Base-by-base conservation (phyloP, 2,797 vertebrate species). In the Takifugu ocellatus region DNA sequence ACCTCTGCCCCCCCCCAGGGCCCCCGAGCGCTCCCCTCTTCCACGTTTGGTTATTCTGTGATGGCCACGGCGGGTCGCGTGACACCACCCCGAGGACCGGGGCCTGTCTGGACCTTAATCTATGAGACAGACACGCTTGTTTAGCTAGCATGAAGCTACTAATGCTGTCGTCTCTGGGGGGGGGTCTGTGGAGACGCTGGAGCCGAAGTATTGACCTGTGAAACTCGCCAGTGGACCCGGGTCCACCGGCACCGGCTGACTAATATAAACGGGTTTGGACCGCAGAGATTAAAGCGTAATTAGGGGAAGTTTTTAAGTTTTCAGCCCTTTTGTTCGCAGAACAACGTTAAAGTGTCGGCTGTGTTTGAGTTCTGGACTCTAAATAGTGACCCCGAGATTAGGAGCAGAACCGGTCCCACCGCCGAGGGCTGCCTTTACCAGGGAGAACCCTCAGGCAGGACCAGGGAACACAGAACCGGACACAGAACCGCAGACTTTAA, bases 181-280 rank as follows among this genome's bases (percentile, higher is more conserved):
- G 9, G 10, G n/a, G 43, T 16, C 14, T 29, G 27, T 7, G 16
- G 7, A 3, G 43, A 17, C 82, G 83, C 86, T 90, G 90, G 90
- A 91, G 90, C 90, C 90, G 80, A 81, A 87, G 86, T 90, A 91
- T 91, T 88, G 89, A 90, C 81, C 87, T 90, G 88, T 90, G 88
- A 90, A 91, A 91, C 89, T 77, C 87, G 84, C 49, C 73, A 68
- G 82, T 81, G 74, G 83, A 88, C 82, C 66, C 81, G 77, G 81
- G 63, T 81, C 82, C 63, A 70, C 72, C 76, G 78, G 81, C 87
- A 78, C 80, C 81, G 67, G 68, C 69, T 3, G 6, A 6, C 3
- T 27, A 27, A 27, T 27, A 27, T 27, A 3, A 27, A 27, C 26
- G 26, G 26, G 3, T 27, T 27, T 6, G 26, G 26, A 27, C 6